A percentile compares a stretch with the other conserved stretches of the same genome.
These are phyloP conservation scores for Amphiura filiformis DNA, from an alignment of 35 echinoderm and acorn worm species.

Conservation along the genomic window DNA sequence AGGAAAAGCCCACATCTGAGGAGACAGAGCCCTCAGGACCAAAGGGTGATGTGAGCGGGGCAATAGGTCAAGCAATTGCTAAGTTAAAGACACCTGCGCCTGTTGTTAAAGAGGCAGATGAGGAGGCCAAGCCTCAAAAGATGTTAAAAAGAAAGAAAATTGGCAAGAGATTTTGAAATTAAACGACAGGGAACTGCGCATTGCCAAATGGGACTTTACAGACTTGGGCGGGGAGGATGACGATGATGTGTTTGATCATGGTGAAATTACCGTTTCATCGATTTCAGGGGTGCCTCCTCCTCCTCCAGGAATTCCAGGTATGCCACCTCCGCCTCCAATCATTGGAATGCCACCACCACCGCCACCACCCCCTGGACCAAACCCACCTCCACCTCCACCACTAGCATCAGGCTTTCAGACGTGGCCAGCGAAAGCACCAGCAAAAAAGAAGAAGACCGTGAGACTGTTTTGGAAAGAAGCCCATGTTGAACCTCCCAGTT, in stretches of 20 bases:
- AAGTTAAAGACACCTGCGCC: conserved; percentile 36
- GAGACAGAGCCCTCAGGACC: conserved; percentile 13
- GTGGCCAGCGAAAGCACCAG: conserved; percentile 41
- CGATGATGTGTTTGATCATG: conserved; percentile 67
- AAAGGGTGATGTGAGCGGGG: conserved; percentile 61
- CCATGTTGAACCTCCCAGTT: conserved; percentile 24
- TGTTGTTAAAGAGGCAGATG: background rate
- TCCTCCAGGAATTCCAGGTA: conserved; percentile 20
- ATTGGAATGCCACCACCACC: conserved; percentile 42
- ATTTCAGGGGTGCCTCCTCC: conserved; percentile 30
- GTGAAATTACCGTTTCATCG: conserved; percentile 16
- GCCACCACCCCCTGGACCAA: conserved; percentile 57
- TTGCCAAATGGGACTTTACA: conserved; percentile 80
- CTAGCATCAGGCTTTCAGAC: conserved; percentile 35
- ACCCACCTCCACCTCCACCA: conserved; percentile 31
- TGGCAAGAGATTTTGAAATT: conserved; percentile 59
- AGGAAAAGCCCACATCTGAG: background rate
- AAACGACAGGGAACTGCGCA: conserved; percentile 70
- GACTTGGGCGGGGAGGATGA: conserved; percentile 69
- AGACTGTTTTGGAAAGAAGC: conserved; percentile 88
- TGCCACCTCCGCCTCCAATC: conserved; percentile 46
- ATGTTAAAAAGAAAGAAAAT: conserved; percentile 24
- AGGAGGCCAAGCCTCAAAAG: background rate
- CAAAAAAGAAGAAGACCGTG: conserved; percentile 94
- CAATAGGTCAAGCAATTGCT: conserved; percentile 52